A percentile compares a stretch with the other conserved stretches of the same genome.
Conservation (phyloP, 1,140 invertebrate species). For the Pseudomyrmex pallidus region DNA sequence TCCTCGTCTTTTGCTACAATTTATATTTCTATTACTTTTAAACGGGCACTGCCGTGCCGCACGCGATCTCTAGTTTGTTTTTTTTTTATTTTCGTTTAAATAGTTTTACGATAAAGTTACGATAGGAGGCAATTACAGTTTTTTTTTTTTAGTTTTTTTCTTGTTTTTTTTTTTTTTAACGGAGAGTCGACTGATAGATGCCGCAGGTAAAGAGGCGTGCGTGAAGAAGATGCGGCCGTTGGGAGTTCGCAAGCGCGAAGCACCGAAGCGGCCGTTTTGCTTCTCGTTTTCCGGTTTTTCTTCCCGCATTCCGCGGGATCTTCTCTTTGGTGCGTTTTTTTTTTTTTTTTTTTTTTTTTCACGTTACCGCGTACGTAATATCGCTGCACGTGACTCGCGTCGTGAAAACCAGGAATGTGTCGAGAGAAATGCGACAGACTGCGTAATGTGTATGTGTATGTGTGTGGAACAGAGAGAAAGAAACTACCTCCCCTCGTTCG, state of each 20-base stretch:
- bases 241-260: constrained; percentile 56
- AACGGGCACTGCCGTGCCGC: constrained; percentile 65
- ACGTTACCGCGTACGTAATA: constrained; percentile 2
- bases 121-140: constrained; percentile 73
- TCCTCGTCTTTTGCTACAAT: constrained; percentile 56
- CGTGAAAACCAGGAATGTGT: constrained; percentile 61
- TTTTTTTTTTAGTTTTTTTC: too few relatives aligned
- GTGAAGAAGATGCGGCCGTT: constrained; percentile 60
- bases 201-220: constrained; percentile 32
- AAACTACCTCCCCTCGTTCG: constrained; percentile 39
- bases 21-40: background rate
- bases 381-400: background rate
- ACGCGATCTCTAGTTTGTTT: constrained; percentile 57
- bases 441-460: too few relatives aligned
- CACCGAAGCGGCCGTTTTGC: constrained; percentile 53
- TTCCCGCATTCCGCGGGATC: constrained; percentile 29
- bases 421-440: constrained; percentile 52
- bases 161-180: constrained; percentile 24
- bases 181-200: constrained; percentile 75
- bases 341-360: background rate
- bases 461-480: constrained; percentile 31
- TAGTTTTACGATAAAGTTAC: constrained; percentile 66
- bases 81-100: constrained; percentile 65
- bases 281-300: constrained; percentile 1
- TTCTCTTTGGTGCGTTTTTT: constrained; percentile 37